Evolutionary conservation across 2,888 invertebrate genomes (phyloP).

Genomic region (Idaea straminata): DNA sequence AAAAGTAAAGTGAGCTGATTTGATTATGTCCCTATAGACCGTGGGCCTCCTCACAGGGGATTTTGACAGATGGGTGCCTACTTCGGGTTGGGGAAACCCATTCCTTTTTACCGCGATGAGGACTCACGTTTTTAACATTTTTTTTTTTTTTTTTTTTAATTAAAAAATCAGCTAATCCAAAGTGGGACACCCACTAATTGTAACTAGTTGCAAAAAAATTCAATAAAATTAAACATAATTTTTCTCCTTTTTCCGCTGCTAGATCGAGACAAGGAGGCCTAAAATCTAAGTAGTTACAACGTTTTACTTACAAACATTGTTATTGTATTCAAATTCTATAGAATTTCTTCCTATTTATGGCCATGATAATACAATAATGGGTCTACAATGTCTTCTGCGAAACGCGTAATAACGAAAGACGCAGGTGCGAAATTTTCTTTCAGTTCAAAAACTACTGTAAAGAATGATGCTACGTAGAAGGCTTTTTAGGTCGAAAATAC

Average conservation of each 20-base stretch:
- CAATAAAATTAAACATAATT: slow-evolving; percentile 32
- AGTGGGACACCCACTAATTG: slow-evolving; percentile 43
- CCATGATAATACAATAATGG: slow-evolving; percentile 61
- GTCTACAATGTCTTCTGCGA: slow-evolving; percentile 20
- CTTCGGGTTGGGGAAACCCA: background rate
- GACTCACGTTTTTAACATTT: background rate
- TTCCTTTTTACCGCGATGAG: background rate
- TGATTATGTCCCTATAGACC: no score
- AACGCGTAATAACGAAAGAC: no score
- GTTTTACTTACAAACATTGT: slow-evolving; percentile 34
- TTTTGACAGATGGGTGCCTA: background rate
- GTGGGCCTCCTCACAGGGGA: background rate
- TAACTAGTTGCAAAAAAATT: slow-evolving; percentile 25
- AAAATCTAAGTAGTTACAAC: slow-evolving; percentile 39
- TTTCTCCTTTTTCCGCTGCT: slow-evolving; percentile 73
- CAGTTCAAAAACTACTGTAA: no score
- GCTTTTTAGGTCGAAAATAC: no score
- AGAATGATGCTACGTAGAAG: no score
- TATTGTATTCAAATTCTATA: slow-evolving; percentile 69
- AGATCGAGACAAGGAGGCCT: slow-evolving; percentile 72
- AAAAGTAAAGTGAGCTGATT: no score
- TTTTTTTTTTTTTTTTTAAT: background rate
- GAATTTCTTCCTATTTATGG: slow-evolving; percentile 60
- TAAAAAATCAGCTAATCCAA: slow-evolving; percentile 15
- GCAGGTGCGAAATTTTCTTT: no score